Conservation (phyloP, 2,113 vertebrate genomes). For the Eidolon helvum region DNA sequence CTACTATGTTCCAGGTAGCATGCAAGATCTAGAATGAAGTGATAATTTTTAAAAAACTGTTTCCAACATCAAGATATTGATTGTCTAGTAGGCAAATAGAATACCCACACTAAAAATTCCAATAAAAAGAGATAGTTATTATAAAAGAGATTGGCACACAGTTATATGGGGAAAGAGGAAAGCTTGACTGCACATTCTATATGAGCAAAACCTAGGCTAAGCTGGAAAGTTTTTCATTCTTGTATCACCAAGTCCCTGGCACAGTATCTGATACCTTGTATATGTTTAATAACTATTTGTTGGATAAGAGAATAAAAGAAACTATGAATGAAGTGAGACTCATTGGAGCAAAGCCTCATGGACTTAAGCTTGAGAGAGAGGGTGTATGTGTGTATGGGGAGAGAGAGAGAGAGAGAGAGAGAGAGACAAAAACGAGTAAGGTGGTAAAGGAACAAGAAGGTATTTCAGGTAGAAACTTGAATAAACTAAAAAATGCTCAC, state of each 20-base stretch:
- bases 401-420: no score
- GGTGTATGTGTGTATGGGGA: no score
- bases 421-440: background rate
- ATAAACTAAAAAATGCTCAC: background rate
- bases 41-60: background rate
- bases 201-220: background rate
- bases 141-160: fast-evolving
- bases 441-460: background rate
- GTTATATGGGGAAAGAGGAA: background rate
- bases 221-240: background rate
- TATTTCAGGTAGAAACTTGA: background rate
- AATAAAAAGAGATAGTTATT: background rate
- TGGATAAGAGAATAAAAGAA: background rate
- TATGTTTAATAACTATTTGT: background rate
- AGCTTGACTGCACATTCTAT: background rate
- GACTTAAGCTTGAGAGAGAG: background rate
- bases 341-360: background rate
- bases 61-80: background rate
- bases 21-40: background rate
- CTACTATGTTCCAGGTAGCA: background rate
- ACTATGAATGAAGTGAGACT: background rate
- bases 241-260: background rate
- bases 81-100: background rate
- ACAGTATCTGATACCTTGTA: background rate
- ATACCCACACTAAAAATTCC: background rate